Conservation (phyloP, 30 jellyfish, hydroid and myxozoan genomes). For the Turritopsis rubra region DNA sequence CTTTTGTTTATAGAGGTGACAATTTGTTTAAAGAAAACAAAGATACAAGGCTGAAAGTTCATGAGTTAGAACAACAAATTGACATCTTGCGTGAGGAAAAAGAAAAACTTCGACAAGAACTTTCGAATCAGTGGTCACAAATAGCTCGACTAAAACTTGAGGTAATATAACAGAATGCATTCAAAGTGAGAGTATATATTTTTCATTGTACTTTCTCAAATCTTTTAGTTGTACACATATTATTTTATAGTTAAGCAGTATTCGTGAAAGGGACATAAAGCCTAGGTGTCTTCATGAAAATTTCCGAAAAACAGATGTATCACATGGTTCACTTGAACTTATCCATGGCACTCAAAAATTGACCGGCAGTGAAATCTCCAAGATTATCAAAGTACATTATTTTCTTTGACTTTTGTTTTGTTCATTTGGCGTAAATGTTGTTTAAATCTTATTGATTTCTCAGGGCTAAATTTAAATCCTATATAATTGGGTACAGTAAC, state of each 20-base stretch:
- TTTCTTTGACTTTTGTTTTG: not conserved
- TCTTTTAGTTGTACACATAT: not conserved
- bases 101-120: slow-evolving; percentile 63
- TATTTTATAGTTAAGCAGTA: slow-evolving; percentile 21
- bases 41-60: not conserved
- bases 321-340: not conserved
- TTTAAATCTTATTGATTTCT: not conserved
- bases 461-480: too few species aligned
- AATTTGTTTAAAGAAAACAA: not conserved
- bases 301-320: not conserved
- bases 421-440: too few species aligned
- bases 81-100: slow-evolving; percentile 50
- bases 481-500: too few species aligned
- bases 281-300: not conserved
- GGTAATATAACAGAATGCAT: slow-evolving; percentile 32
- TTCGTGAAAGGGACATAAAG: slow-evolving; percentile 10
- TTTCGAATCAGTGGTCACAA: slow-evolving; percentile 84
- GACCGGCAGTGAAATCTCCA: not conserved
- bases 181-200: too few species aligned
- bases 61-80: slow-evolving; percentile 44
- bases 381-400: not conserved
- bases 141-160: slow-evolving; percentile 71
- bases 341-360: not conserved
- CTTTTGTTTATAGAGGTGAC: slow-evolving; percentile 4
- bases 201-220: too few species aligned